A percentile compares a stretch with the other conserved stretches of the same genome.
phyloP scores from a whole-genome alignment of 2,113 vertebrate genomes.

The Cepphus grylle region DNA sequence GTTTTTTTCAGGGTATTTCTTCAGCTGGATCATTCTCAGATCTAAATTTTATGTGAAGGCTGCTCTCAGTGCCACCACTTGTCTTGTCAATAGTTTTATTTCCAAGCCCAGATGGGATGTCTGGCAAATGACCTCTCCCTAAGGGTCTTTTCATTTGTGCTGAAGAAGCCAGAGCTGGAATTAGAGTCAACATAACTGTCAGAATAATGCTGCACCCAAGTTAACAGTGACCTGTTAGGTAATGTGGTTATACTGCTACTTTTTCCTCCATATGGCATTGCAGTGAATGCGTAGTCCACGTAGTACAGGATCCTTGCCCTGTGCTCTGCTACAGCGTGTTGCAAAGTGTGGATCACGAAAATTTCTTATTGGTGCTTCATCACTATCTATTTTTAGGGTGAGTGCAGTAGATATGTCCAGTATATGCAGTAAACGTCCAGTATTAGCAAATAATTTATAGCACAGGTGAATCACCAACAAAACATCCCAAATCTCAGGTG shows the following conservation, averaged over 20 bases:
- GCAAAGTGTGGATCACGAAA: not conserved
- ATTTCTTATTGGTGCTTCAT: not conserved
- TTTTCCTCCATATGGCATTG: not conserved
- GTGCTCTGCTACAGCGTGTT: not conserved
- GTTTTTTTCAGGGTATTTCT: not conserved
- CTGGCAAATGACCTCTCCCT: conserved; percentile 5
- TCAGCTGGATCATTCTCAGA: not conserved
- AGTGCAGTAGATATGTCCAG: not conserved
- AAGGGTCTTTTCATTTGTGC: not conserved
- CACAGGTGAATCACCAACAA: not conserved
- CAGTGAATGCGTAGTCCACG: not conserved
- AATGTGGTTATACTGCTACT: not conserved
- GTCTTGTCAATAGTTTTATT: not conserved
- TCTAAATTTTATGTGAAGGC: not conserved
- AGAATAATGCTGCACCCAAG: not conserved
- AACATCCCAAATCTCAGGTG: not conserved
- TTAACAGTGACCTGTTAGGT: not conserved
- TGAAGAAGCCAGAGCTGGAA: not conserved
- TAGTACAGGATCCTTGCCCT: not conserved
- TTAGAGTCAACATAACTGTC: not conserved
- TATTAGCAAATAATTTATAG: not conserved
- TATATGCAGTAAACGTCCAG: not conserved
- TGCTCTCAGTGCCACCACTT: not conserved
- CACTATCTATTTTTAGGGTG: not conserved
- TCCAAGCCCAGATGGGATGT: not conserved